These are phyloP conservation scores for Lasius fuliginosus DNA, from an alignment of 2,888 invertebrate species.

Conservation along the genomic window DNA sequence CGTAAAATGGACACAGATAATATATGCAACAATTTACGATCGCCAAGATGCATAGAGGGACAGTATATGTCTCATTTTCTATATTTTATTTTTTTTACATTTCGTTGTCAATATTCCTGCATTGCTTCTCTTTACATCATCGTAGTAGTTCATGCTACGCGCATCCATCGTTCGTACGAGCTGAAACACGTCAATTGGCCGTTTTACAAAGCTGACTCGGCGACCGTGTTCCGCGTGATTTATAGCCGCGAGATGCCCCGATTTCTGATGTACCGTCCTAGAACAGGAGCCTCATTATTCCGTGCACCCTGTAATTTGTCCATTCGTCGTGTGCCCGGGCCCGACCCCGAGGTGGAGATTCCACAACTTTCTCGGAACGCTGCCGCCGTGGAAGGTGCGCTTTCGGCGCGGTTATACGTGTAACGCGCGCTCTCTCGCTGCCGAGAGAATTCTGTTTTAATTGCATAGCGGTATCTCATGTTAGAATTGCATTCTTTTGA, in stretches of 20 bases:
- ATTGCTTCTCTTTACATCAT: slow-evolving; percentile 3
- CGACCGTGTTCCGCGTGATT: slow-evolving; percentile 80
- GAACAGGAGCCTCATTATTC: slow-evolving; percentile 86
- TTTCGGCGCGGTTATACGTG: slow-evolving; percentile 17
- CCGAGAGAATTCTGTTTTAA: background rate
- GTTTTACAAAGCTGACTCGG: slow-evolving; percentile 75
- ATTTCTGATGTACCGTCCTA: slow-evolving; percentile 81
- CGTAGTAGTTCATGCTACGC: slow-evolving; percentile 67
- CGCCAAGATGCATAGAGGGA: background rate
- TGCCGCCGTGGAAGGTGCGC: slow-evolving; percentile 44
- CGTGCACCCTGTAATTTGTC: slow-evolving; percentile 85
- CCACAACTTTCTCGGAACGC: slow-evolving; percentile 81
- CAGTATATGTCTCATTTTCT: background rate
- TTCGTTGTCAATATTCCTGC: slow-evolving; percentile 13
- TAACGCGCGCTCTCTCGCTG: background rate
- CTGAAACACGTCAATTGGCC: slow-evolving; percentile 76
- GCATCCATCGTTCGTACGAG: slow-evolving; percentile 50
- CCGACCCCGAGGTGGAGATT: slow-evolving; percentile 69
- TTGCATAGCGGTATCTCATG: background rate
- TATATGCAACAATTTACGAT: background rate
- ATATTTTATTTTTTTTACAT: slow-evolving; percentile 8
- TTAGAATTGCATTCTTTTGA: background rate
- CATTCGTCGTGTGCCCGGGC: slow-evolving; percentile 82
- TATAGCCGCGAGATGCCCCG: slow-evolving; percentile 83
- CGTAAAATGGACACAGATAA: background rate